Base-by-base conservation (phyloP, 2,888 invertebrate genomes). In the Hipparchia semele region DNA sequence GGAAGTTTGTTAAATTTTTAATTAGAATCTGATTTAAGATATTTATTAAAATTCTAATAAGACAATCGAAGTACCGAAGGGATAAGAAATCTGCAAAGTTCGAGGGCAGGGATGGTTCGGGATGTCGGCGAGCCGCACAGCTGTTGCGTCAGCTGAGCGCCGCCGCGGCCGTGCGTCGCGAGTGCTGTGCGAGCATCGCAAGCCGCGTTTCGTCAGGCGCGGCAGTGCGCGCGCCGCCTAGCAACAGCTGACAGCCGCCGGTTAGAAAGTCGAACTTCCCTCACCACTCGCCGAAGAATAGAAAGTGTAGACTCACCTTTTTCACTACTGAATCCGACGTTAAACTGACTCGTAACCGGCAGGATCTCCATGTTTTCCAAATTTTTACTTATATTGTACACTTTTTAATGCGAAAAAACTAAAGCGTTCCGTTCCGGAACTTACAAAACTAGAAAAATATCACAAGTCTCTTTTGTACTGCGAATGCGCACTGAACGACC, bases 331-430 rank as follows among this genome's bases (percentile, higher is more conserved):
- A 96, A 97, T 94, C 96, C 96, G 88, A 96, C 96, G 90, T 95
- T 95, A 91, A 96, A 95, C 93, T 95, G 95, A 94, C 95, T 96
- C 90, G 96, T 96, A 89, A 96, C 96, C 89, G 96, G 96, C 90
- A 97, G 95, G 91, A 97, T 96, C 95, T 97, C 97, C 97, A 97
- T 97, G 90, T 95, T 95, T 85, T 94, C 91, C 92, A 92, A 92
- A 92, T 93, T 87, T 88, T 94, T 91, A 92, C 93, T 93, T 92
- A 92, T 92, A 90, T 92, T 93, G 94, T 93, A 92, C 94, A 94
- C 94, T 93, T 94, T 92, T 84, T 77, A 76, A 87, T 85, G 74
- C 71, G 86, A 86, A 88, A 89, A 89, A 88, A 85, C 86, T 85
- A 81, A 87, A 86, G 82, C 80, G 93, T 91, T 91, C 91, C 92